Evolutionary conservation across 2,113 vertebrate genomes (phyloP).

Genomic region (Mungos mungo): DNA sequence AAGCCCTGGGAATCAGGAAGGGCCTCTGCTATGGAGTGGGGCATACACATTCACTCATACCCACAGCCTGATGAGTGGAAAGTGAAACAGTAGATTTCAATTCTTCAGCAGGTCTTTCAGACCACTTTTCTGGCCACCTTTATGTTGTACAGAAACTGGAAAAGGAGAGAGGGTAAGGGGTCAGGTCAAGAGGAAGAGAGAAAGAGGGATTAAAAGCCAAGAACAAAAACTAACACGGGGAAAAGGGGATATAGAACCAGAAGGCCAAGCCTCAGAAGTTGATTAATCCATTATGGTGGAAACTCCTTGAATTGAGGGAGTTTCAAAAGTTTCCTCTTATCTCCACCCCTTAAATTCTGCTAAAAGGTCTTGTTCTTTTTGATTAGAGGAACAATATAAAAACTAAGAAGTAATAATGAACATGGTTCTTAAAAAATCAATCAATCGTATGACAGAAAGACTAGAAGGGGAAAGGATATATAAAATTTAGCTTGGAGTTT

Average conservation of each 20-base stretch:
- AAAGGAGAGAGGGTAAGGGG: not conserved
- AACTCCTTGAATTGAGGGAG: not conserved
- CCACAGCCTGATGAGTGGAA: not conserved
- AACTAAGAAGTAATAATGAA: slow-evolving; percentile 28
- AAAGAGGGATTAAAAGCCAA: not conserved
- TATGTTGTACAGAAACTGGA: not conserved
- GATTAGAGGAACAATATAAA: slow-evolving; percentile 35
- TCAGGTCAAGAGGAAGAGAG: not conserved
- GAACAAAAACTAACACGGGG: not conserved
- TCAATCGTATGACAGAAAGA: not conserved
- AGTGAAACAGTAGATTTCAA: not conserved
- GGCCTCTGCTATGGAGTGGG: not conserved
- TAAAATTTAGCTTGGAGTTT: slow-evolving; percentile 32
- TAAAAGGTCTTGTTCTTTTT: slow-evolving; percentile 10
- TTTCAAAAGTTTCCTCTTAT: slow-evolving; percentile 34
- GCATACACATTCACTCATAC: not conserved
- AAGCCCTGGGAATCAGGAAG: not conserved
- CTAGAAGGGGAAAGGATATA: not conserved
- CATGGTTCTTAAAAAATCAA: not conserved
- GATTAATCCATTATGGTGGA: not conserved
- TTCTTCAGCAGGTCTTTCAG: slow-evolving; percentile 6
- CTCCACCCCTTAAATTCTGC: not conserved
- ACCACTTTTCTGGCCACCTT: not conserved
- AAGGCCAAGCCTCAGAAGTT: not conserved
- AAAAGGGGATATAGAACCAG: not conserved